Evolutionary conservation across 2,797 vertebrate genomes (phyloP).

Genomic region (Trichosurus vulpecula): DNA sequence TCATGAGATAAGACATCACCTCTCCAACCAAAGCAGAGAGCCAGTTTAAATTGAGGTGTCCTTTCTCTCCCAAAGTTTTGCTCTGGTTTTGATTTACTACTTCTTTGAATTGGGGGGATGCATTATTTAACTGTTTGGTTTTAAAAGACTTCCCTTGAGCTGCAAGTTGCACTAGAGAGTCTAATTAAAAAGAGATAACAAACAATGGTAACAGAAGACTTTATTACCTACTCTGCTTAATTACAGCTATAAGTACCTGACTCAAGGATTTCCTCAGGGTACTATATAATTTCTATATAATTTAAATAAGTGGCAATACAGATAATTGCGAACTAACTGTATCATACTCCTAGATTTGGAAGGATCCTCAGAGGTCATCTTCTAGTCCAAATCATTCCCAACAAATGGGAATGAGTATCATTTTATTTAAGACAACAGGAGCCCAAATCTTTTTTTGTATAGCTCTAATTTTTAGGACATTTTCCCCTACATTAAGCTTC

Average conservation of each 20-base stretch:
- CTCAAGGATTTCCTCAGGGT: conserved; percentile 54
- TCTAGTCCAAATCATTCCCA: neutral
- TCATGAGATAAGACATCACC: neutral
- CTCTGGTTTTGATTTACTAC: neutral
- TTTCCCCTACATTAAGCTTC: neutral
- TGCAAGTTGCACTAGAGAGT: conserved; percentile 1
- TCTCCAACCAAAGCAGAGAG: neutral
- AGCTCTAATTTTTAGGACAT: neutral
- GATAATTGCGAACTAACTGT: conserved; percentile 20
- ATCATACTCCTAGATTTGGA: neutral
- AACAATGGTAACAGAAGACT: conserved; percentile 10
- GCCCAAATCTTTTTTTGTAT: neutral
- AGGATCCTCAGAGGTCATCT: neutral
- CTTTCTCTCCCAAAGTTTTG: neutral
- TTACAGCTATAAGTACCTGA: conserved; percentile 47
- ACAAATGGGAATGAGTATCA: neutral
- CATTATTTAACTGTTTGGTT: neutral
- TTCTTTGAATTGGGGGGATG: neutral
- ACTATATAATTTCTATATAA: conserved; percentile 37
- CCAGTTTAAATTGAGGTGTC: neutral
- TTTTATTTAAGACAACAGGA: neutral
- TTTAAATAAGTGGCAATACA: conserved; percentile 32
- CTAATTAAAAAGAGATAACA: conserved; percentile 34
- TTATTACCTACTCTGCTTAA: conserved; percentile 21
- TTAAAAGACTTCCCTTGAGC: neutral